Percentiles rank a stretch among this genome's conserved stretches.
These are phyloP conservation scores for Diorhabda carinulata DNA, from an alignment of 1,140 invertebrate species.

Conservation along the genomic window DNA sequence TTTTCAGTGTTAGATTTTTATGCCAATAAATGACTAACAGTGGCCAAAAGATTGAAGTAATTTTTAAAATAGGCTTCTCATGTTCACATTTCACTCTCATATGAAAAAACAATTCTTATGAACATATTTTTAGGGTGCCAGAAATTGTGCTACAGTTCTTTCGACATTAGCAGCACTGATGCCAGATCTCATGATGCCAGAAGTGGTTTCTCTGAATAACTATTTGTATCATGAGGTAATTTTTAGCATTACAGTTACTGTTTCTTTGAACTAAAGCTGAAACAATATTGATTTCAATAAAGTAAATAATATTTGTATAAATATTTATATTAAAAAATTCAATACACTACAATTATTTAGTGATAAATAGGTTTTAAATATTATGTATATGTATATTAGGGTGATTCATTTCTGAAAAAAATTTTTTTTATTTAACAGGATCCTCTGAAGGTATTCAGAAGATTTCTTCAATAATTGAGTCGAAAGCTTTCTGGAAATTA, in stretches of 20 bases:
- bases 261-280: background rate
- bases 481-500: no score
- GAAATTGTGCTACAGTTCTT: conserved; percentile 60
- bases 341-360: background rate
- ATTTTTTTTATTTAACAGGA: no score
- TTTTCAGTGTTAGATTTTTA: background rate
- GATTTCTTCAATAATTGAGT: no score
- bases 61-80: background rate
- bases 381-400: no score
- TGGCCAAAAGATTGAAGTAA: background rate
- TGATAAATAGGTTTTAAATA: background rate
- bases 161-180: conserved; percentile 57
- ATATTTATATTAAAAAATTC: background rate
- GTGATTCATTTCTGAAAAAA: no score
- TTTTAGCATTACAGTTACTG: background rate
- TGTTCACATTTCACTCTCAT: background rate
- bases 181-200: conserved; percentile 59
- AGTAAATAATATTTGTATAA: background rate
- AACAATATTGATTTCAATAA: background rate
- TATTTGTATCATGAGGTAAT: conserved; percentile 39
- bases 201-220: conserved; percentile 36
- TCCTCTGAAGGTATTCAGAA: no score
- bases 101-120: background rate
- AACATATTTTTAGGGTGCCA: conserved; percentile 48
- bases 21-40: background rate